A percentile compares a stretch with the other conserved stretches of the same genome.
phyloP scores from a whole-genome alignment of 2,797 vertebrate species.

The Darevskia mixta region DNA sequence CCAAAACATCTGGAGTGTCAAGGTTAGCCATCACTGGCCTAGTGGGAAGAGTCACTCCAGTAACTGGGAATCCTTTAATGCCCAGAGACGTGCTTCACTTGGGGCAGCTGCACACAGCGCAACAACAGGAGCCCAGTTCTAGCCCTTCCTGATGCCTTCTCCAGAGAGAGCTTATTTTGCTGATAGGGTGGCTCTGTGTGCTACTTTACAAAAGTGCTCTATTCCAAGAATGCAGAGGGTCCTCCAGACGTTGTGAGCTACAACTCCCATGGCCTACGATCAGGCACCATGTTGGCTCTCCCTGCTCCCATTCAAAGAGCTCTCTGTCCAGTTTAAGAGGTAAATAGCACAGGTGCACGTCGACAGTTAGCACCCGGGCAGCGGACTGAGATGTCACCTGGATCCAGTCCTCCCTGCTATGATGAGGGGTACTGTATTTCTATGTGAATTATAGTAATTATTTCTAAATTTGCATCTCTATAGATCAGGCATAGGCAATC shows the following conservation, averaged over 20 bases:
- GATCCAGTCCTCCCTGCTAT: background rate
- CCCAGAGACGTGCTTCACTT: background rate
- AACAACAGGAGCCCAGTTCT: too few species aligned
- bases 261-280: too few species aligned
- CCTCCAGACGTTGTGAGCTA: too few species aligned
- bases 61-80: background rate
- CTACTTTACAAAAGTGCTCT: background rate
- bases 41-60: too few species aligned
- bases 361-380: background rate
- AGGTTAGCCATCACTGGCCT: too few species aligned
- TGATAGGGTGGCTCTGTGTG: background rate
- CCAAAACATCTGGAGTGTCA: too few species aligned
- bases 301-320: background rate
- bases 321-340: background rate
- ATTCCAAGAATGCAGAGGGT: too few species aligned
- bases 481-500: too few species aligned
- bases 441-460: background rate
- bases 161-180: background rate
- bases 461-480: background rate
- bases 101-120: too few species aligned
- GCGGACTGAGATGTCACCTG: background rate
- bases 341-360: background rate
- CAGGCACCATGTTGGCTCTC: too few species aligned
- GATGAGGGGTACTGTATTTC: background rate
- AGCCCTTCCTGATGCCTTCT: too few species aligned